Conservation (phyloP, 2,888 invertebrate genomes). For the Polydrusus cervinus region DNA sequence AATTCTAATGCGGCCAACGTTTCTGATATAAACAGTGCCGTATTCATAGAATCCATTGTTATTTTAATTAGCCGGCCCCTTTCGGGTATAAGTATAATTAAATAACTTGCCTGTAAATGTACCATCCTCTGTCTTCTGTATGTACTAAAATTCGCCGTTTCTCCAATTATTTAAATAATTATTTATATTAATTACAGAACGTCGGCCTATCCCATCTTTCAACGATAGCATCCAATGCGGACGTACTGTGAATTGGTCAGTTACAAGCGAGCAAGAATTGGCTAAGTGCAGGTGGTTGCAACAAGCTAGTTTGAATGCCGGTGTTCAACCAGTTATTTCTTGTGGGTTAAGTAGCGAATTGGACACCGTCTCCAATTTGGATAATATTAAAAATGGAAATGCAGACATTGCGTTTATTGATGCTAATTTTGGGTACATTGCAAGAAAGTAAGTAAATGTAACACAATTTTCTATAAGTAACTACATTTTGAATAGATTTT, state of each 20-base stretch:
- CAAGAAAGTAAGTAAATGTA: conserved; percentile 41
- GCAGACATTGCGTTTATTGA: conserved; percentile 77
- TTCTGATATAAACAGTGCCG: no score
- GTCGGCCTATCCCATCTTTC: conserved; percentile 55
- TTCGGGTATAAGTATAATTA: no score
- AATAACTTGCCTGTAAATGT: no score
- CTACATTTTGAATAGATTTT: no score
- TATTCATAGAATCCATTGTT: no score
- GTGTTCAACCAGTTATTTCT: conserved; percentile 76
- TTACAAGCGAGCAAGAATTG: conserved; percentile 73
- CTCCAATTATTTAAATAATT: no score
- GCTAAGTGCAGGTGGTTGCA: conserved; percentile 78
- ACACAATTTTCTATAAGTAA: no score
- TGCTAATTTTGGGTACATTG: conserved; percentile 78
- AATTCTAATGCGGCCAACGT: no score
- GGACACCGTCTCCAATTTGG: conserved; percentile 73
- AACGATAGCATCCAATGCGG: conserved; percentile 60
- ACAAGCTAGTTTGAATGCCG: conserved; percentile 74
- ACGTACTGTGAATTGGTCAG: conserved; percentile 76
- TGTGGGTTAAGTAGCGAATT: conserved; percentile 72
- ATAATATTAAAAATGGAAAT: conserved; percentile 71
- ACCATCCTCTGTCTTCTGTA: no score
- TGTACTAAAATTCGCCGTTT: no score
- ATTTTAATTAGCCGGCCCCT: no score
- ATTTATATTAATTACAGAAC: conserved; percentile 48